Base-by-base conservation (phyloP, 2,113 vertebrate genomes). In the Cichladusa arquata region DNA sequence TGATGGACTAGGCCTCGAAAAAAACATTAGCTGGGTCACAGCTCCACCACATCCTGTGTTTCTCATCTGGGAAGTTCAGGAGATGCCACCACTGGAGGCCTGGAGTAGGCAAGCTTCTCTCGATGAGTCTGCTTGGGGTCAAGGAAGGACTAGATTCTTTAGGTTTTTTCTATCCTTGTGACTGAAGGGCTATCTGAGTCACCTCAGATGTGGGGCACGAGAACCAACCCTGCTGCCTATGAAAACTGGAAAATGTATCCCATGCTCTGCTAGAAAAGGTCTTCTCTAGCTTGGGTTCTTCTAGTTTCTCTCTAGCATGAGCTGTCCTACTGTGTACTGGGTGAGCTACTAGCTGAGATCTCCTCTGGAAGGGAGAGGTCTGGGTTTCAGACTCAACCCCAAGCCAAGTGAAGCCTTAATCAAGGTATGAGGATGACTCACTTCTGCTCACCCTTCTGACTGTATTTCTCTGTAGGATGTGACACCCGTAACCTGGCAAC, bases 401-500 rank as follows among this genome's bases (percentile, higher is more conserved):
- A 90, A 58, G 42, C 42, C 64, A 42, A 78, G n/a, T 4, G 57
- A 67, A 81, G 61, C 34, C 69, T 44, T 84, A 50, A 66, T 51
- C 53, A 50, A 67, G 62, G 84, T 56, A 33, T 31, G 48, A 79
- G 44, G 65, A 80, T 95, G 93, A 96, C 33, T 92, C 93, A 94
- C 71, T 95, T 47, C 47, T 87, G 73, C 74, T 95, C 61, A 61
- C 89, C 45, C 91, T 93, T 91, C 83, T 97, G 96, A 93, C 61
- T 91, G 69, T 67, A 61, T 76, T 87, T 61, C 62, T 93, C 89
- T 38, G 73, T 87, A 85, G 91, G 89, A 96, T 90, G 94, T 95
- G 90, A 94, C 94, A 94, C 78, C 38, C 2, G 45, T 90, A 81
- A 89, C 88, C 91, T 91, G 95, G 92, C 94, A 96, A 88, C 92